phyloP scores from a whole-genome alignment of 2,113 vertebrate genomes.

The Hippocampus zosterae region DNA sequence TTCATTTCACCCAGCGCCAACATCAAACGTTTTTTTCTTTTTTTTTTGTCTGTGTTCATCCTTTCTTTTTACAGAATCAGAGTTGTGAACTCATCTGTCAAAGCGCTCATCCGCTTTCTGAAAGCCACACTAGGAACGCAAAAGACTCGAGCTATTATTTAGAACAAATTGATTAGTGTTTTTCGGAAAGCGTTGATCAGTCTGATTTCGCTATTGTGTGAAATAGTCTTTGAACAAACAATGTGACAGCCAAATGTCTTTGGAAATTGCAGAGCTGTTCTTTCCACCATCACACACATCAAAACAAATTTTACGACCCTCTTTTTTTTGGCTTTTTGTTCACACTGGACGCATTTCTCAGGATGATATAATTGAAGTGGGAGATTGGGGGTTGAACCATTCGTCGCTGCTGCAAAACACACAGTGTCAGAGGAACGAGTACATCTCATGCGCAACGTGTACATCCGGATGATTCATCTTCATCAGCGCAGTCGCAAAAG shows the following conservation, averaged over 20 bases:
- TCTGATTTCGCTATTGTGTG: neutral
- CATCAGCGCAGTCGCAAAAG: conserved; percentile 12
- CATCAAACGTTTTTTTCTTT: neutral
- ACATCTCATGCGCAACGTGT: conserved; percentile 19
- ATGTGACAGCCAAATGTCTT: conserved; percentile 4
- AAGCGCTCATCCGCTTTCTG: neutral
- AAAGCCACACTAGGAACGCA: neutral
- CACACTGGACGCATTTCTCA: conserved; percentile 45
- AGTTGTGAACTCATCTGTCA: neutral
- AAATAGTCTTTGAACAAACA: neutral
- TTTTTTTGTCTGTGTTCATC: neutral
- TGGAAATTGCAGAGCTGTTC: conserved; percentile 7
- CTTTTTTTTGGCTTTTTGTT: conserved; percentile 49
- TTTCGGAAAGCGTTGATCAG: neutral
- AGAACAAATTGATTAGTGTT: neutral
- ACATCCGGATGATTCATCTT: conserved; percentile 31
- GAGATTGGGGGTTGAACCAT: conserved; percentile 3
- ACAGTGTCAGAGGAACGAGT: conserved; percentile 36
- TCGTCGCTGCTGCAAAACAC: conserved; percentile 32
- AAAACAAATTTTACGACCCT: conserved; percentile 35
- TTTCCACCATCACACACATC: conserved; percentile 1
- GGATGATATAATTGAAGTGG: conserved; percentile 56
- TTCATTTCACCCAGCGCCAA: neutral
- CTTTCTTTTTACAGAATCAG: neutral
- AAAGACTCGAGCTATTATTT: neutral